Evolutionary conservation across 1,140 invertebrate genomes (phyloP), one percentile per base, ranked within the genome.

Genomic region (Chrysopa pallens): DNA sequence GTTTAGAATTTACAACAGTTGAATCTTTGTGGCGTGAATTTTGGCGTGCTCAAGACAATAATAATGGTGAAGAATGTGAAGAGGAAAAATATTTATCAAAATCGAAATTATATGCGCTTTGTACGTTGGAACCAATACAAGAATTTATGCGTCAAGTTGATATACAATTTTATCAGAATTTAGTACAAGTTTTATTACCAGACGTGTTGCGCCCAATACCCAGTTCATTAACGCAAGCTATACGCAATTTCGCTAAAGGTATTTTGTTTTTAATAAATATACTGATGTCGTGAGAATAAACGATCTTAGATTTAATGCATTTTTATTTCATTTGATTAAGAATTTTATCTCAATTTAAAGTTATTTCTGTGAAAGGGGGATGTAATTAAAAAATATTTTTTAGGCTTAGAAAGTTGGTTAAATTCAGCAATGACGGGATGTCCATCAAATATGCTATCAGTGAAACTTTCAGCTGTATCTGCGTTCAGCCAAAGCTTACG

Each of bases 121-220:
- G 70, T 51, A 61, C 61, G 39, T 59, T 67, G 53, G 57, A 63
- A 52, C 62, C 67, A 48, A 61, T 72, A 38, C 69, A 71, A 50
- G 59, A 62, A 23, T 76, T 75, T 62, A 67, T 77, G 39, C 72
- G 76, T 36, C 70, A 70, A 46, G 84, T 89, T 31, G 95, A 98
- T 68, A 82, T 90, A 59, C 74, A 77, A 45, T 94, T 96, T 65
- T 97, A 97, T 68, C 93, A 98, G 65, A 87, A 89, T 60, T 73
- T 95, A 46, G 90, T 96, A 9, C 86, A 95, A 63, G 83, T 96
- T 51, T 73, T 98, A 31, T 87, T 98, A 63, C 92, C 93, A 6
- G 91, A 98, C 68, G 90, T 98, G 40, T 68, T 98, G 27, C 73
- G 89, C 52, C 89, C 89, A 15, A 95, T 96, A 56, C 92, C 92